These are phyloP conservation scores for Nipponia nippon DNA, from an alignment of 2,113 vertebrate genomes.

Conservation along the genomic window DNA sequence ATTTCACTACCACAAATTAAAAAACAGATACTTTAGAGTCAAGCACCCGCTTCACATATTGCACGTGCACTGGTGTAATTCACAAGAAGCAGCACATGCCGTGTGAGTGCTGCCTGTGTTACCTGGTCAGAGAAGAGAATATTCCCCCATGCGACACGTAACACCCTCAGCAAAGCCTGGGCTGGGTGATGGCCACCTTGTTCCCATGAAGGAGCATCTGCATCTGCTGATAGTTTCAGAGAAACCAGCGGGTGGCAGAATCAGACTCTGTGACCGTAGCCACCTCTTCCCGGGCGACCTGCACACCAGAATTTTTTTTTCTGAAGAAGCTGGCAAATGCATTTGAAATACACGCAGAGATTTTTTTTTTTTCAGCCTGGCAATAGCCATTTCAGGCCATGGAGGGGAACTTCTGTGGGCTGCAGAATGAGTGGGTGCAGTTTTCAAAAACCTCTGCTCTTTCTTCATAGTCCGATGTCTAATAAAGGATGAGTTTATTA, in stretches of 20 bases:
- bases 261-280: background rate
- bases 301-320: background rate
- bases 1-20: background rate
- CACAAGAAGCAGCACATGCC: rapidly evolving
- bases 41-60: background rate
- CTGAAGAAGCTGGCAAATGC: background rate
- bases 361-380: background rate
- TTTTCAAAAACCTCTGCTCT: background rate
- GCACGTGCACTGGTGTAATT: background rate
- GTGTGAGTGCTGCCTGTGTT: background rate
- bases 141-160: rapidly evolving
- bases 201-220: background rate
- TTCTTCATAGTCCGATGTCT: background rate
- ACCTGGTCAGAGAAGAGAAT: background rate
- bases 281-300: background rate
- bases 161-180: background rate
- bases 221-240: background rate
- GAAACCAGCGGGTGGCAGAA: background rate
- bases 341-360: background rate
- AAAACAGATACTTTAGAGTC: background rate
- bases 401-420: background rate
- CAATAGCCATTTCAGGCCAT: background rate
- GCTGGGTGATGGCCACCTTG: background rate
- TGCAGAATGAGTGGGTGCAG: background rate
- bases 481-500: background rate